A percentile compares a stretch with the other conserved stretches of the same genome.
These are phyloP conservation scores for Petrocephalus zakoni DNA, from an alignment of 2,113 vertebrate species.

Conservation along the genomic window DNA sequence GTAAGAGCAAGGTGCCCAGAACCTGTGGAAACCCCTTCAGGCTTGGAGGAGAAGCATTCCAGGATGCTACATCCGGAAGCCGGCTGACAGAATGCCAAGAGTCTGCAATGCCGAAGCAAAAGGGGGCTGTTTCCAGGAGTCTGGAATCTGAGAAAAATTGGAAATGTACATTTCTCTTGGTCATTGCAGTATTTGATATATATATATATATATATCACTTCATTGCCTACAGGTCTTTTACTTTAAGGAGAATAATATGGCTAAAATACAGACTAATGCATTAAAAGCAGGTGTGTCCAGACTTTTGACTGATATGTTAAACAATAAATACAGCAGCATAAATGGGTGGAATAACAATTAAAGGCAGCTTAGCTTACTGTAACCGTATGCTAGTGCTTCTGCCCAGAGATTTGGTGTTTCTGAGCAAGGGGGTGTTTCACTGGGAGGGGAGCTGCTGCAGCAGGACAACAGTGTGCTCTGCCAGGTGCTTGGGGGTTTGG, in stretches of 20 bases:
- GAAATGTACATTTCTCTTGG: background rate
- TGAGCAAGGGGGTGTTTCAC: background rate
- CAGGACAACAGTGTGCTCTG: conserved; percentile 19
- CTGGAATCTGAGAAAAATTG: background rate
- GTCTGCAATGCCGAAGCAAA: background rate
- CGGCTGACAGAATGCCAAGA: background rate
- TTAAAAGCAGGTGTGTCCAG: background rate
- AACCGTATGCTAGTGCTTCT: background rate
- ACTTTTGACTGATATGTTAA: background rate
- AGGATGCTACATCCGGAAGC: background rate
- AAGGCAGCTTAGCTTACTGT: background rate
- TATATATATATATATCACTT: background rate
- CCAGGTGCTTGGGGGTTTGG: conserved; percentile 35
- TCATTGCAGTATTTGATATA: background rate
- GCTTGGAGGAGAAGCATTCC: background rate
- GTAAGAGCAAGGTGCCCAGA: background rate
- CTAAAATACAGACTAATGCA: background rate
- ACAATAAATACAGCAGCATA: background rate
- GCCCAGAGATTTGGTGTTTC: background rate
- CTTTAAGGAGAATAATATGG: background rate
- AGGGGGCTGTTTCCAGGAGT: background rate
- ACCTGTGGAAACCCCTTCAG: background rate
- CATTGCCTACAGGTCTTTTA: background rate
- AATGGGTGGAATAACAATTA: background rate
- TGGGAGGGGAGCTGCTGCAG: conserved; percentile 39